Evolutionary conservation across 2,888 invertebrate species (phyloP).

Genomic region (Cryptocephalus moraei): DNA sequence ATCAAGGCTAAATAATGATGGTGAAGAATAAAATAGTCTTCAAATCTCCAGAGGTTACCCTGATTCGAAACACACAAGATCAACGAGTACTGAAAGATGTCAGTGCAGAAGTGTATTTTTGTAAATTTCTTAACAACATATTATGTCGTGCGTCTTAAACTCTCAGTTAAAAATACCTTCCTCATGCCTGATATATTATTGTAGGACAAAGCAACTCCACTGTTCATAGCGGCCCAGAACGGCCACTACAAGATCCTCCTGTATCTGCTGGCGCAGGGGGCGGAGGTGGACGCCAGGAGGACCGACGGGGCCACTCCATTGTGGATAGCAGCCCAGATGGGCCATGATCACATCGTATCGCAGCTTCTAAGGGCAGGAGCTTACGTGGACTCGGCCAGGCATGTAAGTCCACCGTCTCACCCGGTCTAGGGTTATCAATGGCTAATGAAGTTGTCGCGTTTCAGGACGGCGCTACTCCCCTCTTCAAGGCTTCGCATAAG

Average conservation of each 20-base stretch:
- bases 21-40: no score
- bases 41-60: no score
- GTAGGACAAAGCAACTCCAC: conserved; percentile 82
- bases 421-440: no score
- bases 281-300: conserved; percentile 61
- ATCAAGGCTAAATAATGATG: no score
- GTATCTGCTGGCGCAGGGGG: conserved; percentile 62
- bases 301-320: conserved; percentile 80
- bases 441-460: conserved; percentile 14
- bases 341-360: conserved; percentile 71
- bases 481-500: conserved; percentile 93
- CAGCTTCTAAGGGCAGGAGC: conserved; percentile 71
- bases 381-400: conserved; percentile 66
- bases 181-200: background rate
- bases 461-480: conserved; percentile 86
- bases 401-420: conserved; percentile 43
- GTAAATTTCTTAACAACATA: no score
- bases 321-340: conserved; percentile 95
- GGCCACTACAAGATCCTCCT: conserved; percentile 75
- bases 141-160: no score
- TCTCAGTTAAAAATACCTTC: no score
- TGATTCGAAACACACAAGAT: no score
- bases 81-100: no score
- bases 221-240: conserved; percentile 91
- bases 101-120: no score